Evolutionary conservation across 2,888 invertebrate genomes (phyloP), one percentile per base, ranked within the genome.

Genomic region (Melanotus villosus): DNA sequence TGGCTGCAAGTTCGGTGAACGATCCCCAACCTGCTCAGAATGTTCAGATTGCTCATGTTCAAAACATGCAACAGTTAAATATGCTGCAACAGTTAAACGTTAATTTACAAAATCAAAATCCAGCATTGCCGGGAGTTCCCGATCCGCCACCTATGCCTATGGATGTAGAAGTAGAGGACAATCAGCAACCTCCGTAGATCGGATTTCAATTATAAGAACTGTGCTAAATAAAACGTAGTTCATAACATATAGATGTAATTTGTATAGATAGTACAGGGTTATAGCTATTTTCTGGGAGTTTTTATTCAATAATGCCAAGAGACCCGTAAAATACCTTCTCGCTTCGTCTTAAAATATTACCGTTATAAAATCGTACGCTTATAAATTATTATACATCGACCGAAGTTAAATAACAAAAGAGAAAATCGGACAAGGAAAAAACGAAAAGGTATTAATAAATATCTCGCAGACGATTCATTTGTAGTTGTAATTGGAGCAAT

Each of bases 11-110:
- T 52, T 78, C 79, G 58, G 73, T 75, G 23, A 77, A 77, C 71
- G 80, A 80, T 57, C 80, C 77, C 52, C 80, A 80, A 36, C 80
- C 80, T 65, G 75, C 74, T 6, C 78, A 77, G 50, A 77, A 78
- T 62, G 75, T 73, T n/a, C 78, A 78, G 65, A 73, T 73, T 30
- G 75, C 73, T 14, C 76, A 77, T 47, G 78, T 74, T 18, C 79
- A 79, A 58, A 84, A 84, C 72, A 76, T 84, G 73, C 84, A 84
- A 73, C 85, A 84, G 72, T 75, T 84, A 56, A 84, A 84, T 75
- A 82, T 85, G 69, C 74, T 85, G 30, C 84, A 84, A 63, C 85
- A 85, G 63, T 68, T 85, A 43, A 84, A 84, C 59, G 84, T 82
- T 9, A 83, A 84, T 65, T 71, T 82, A 38, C 67, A 68, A 23